Base-by-base conservation (phyloP, 2,888 invertebrate species). In the Lacanobia oleracea region DNA sequence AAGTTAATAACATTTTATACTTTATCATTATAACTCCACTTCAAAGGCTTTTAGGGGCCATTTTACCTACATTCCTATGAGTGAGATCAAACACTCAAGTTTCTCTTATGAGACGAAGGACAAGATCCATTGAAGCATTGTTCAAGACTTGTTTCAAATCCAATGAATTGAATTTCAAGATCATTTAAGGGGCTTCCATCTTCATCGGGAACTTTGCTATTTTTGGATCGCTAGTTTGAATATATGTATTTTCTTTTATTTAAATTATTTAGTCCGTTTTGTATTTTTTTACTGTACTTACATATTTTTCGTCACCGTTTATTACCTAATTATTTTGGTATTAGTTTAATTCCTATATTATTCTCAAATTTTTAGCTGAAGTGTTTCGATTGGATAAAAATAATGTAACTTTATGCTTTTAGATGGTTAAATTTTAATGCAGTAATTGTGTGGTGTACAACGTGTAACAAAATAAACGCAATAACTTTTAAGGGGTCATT, bases 71-170 rank as follows among this genome's bases (percentile, higher is more conserved):
- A 63, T 63, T 66, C 50, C 53, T 72, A 67, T 68, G 33, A 68
- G 12, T 70, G 45, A 67, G 69, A 86, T 81, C 65, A 81, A 79
- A 76, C 67, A 77, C 61, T 76, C 23, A 50, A 62, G 57, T 61
- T 51, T 67, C 59, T 62, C 70, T 61, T 33, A 69, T 37, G 66
- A 75, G 73, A 72, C 23, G 61, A 72, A 59, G 77, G 72, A 72
- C 60, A 67, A 50, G 64, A 59, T 59, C 61, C 54, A 23, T 65
- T 64, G 61, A 63, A 74, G 70, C 48, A 69, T 72, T 59, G 33
- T 74, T 62, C 37, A 51, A 69, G 62, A 67, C 53, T 74, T 79
- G 71, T 81, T 84, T 75, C 69, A 77, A 79, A 82, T 59, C 59
- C 83, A 79, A 56, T 77, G 67, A 79, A 77, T 65, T 80, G 59